These are phyloP conservation scores for Limenitis arthemis DNA, from an alignment of 2,888 invertebrate species.

Conservation along the genomic window DNA sequence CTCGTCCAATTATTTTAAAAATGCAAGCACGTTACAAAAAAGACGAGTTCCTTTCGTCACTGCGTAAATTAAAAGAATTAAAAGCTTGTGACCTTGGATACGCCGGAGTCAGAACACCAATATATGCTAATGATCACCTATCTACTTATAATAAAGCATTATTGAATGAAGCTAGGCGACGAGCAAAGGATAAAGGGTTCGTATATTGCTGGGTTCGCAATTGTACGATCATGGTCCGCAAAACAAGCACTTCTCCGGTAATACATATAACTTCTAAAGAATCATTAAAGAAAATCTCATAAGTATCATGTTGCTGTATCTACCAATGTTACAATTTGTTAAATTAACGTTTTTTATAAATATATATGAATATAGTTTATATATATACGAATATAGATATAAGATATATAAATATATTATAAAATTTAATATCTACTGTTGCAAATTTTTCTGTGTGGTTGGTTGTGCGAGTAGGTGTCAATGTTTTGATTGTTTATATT, in stretches of 20 bases:
- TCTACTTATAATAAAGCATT: neutral
- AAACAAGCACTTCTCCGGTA: neutral
- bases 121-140: neutral
- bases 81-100: neutral
- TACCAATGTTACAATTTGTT: too few species aligned
- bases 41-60: neutral
- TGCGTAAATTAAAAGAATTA: neutral
- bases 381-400: too few species aligned
- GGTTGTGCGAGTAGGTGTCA: neutral
- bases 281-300: neutral
- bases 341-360: too few species aligned
- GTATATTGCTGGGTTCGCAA: neutral
- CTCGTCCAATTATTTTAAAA: neutral
- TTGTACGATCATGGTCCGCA: neutral
- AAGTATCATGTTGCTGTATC: too few species aligned
- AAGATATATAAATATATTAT: too few species aligned
- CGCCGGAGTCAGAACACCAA: neutral
- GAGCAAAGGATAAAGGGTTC: neutral
- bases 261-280: neutral
- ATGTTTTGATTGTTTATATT: too few species aligned
- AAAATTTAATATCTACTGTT: too few species aligned
- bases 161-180: neutral
- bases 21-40: neutral
- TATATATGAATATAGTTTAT: too few species aligned
- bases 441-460: neutral